phyloP scores from a whole-genome alignment of 2,113 vertebrate genomes.

The Rhinogobius similis region DNA sequence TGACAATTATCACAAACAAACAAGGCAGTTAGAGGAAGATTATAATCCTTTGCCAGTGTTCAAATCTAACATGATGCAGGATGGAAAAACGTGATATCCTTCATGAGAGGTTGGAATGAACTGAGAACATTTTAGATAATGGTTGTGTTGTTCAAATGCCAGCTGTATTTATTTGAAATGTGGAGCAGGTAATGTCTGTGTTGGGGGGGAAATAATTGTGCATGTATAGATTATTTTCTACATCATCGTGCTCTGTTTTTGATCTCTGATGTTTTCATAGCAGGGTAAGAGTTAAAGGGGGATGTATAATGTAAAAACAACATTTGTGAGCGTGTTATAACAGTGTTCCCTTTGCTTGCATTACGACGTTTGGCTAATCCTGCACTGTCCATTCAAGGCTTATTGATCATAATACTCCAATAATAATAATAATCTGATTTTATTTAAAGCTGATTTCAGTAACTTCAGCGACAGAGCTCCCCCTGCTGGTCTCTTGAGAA shows the following conservation, averaged over 20 bases:
- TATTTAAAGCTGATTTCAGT: no score
- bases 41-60: conserved; percentile 24
- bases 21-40: conserved; percentile 52
- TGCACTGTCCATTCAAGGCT: no score
- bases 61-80: not conserved
- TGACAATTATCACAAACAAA: conserved; percentile 49
- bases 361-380: no score
- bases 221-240: not conserved
- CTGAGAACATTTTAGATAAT: conserved; percentile 5
- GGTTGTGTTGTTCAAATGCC: not conserved
- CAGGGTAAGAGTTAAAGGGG: no score
- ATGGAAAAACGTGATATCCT: not conserved
- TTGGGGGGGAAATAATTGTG: not conserved
- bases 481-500: no score
- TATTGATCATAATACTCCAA: no score
- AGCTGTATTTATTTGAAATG: not conserved
- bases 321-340: no score
- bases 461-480: no score
- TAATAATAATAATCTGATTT: no score
- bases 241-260: not conserved
- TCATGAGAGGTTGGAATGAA: conserved; percentile 14
- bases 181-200: not conserved
- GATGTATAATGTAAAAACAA: no score
- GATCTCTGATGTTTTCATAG: not conserved
- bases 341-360: no score